These are phyloP conservation scores for Alsophila aescularia DNA, from an alignment of 2,888 invertebrate genomes.

Conservation along the genomic window DNA sequence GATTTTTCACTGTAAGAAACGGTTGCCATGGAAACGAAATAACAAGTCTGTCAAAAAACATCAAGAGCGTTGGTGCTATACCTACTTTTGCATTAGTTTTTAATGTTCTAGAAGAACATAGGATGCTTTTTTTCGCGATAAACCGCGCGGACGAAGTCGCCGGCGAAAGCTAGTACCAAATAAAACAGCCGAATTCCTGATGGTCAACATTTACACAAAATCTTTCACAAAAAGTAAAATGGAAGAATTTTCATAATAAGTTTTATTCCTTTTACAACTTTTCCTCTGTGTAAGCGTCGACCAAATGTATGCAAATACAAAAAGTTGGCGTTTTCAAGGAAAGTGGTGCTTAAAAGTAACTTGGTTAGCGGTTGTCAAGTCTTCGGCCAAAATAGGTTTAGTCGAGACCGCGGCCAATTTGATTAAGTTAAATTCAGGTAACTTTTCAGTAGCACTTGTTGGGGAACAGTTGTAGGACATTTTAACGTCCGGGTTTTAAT, in stretches of 20 bases:
- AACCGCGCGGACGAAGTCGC: too few relatives aligned
- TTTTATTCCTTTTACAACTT: constrained; percentile 24
- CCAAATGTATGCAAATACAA: constrained; percentile 64
- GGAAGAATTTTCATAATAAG: constrained; percentile 19
- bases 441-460: constrained; percentile 73
- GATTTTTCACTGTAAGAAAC: too few relatives aligned
- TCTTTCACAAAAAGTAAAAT: constrained; percentile 7
- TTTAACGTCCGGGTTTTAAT: constrained; percentile 39
- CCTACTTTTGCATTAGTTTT: too few relatives aligned
- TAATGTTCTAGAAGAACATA: too few relatives aligned
- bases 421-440: constrained; percentile 74
- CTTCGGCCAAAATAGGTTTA: constrained; percentile 72
- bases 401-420: constrained; percentile 69
- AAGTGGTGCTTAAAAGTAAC: constrained; percentile 66
- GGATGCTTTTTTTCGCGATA: too few relatives aligned
- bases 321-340: constrained; percentile 61
- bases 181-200: background rate
- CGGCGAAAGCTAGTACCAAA: background rate
- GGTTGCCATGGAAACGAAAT: too few relatives aligned
- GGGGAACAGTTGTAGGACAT: constrained; percentile 60
- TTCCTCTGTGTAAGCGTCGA: constrained; percentile 35
- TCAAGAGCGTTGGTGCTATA: too few relatives aligned
- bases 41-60: too few relatives aligned
- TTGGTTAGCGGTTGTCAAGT: constrained; percentile 69
- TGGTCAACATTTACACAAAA: background rate